phyloP scores from a whole-genome alignment of 2,113 vertebrate genomes.

The Carettochelys insculpta region DNA sequence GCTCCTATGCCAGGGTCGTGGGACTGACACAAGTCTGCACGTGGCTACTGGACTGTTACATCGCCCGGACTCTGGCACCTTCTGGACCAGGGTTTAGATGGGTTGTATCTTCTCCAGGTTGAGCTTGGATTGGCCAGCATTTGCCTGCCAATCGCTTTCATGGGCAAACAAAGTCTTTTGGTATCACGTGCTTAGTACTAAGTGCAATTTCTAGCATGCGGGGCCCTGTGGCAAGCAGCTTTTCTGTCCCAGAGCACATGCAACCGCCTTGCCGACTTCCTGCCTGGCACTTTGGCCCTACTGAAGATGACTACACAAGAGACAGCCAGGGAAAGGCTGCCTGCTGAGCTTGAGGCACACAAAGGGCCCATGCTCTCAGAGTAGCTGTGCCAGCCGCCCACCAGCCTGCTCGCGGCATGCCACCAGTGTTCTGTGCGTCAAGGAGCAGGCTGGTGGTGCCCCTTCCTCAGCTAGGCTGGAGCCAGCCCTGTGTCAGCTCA shows the following conservation, averaged over 20 bases:
- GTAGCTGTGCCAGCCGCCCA: not conserved
- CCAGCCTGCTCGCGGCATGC: not conserved
- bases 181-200: not conserved
- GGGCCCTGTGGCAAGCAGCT: not conserved
- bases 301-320: not conserved
- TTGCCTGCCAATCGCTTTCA: not conserved
- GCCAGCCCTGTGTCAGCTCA: not conserved
- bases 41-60: not conserved
- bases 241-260: not conserved
- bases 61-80: not conserved
- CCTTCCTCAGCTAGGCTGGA: not conserved
- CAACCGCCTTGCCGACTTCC: not conserved
- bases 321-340: not conserved
- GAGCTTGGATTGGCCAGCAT: not conserved
- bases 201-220: accelerated
- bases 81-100: not conserved
- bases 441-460: not conserved
- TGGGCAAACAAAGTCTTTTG: not conserved
- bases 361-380: not conserved
- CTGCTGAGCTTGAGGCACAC: not conserved
- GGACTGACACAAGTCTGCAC: too few species aligned
- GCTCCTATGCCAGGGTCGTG: too few species aligned
- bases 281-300: not conserved
- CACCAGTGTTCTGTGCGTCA: not conserved
- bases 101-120: not conserved